Evolutionary conservation across 2,888 invertebrate genomes (phyloP), one percentile per base, ranked within the genome.

Genomic region (Tetragnatha montana): DNA sequence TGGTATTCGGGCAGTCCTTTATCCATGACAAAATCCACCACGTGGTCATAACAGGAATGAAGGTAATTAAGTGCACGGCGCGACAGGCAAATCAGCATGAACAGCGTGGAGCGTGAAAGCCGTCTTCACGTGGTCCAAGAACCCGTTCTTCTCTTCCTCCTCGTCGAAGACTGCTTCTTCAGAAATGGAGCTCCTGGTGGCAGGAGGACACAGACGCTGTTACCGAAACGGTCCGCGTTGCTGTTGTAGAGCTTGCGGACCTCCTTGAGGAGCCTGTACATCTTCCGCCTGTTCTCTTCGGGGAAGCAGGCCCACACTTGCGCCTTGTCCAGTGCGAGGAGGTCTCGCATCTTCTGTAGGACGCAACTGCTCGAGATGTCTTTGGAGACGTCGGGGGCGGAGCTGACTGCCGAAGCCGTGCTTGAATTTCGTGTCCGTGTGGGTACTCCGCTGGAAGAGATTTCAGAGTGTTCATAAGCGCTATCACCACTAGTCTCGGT

Each of bases 1-100:
- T 87, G 80, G 8, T 87, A 69, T 19, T 83, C 83, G 21, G 10
- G 14, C 1, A 90, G 71, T 8, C 90, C 90, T 81, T 91, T 88
- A 47, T 92, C 92, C 50, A 90, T 91, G 2, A 86, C 87, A 73
- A 88, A 91, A 50, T 92, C 92, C 22, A 91, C 89, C 17, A 91
- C 83, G n/a, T 84, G 4, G 90, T 87, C 60, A 90, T 69, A 0
- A 74, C 80, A 1, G 87, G 87, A n/a, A 87, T 70, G 22, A 90
- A 87, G 12, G 83, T 87, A 47, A 87, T 21, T 21, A 90, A 87
- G 19, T 87, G 84, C 50, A 87, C 82, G 6, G 71, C 71, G 19
- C 90, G 22, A 51, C 87, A 90, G 75, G n/a, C 87, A 87, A 22
- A 90, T 81, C 22, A 90, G 8, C 19, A 87, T 10, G 50, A 87